These are phyloP conservation scores for Drosophila sordidula DNA, from an alignment of 2,888 invertebrate genomes.

Conservation along the genomic window DNA sequence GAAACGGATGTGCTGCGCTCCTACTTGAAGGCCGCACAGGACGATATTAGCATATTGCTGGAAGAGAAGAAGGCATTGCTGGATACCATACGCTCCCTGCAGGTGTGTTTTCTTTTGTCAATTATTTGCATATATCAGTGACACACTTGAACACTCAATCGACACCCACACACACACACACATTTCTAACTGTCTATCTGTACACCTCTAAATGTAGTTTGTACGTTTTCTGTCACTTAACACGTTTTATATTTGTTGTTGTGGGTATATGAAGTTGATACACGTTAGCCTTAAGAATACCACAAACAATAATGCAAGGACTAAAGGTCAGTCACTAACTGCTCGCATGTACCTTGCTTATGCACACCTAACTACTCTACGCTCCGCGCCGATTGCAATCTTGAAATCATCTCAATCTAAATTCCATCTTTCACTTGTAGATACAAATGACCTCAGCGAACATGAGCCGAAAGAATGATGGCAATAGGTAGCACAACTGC, in stretches of 20 bases:
- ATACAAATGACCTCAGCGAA: constrained; percentile 84
- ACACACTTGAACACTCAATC: background rate
- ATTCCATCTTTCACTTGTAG: constrained; percentile 58
- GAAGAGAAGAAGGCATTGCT: constrained; percentile 91
- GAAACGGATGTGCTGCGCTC: constrained; percentile 88
- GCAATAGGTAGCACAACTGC: constrained; percentile 89
- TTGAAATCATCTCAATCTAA: background rate
- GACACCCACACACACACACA: constrained; percentile 3
- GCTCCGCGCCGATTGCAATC: background rate
- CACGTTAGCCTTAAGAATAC: constrained; percentile 75
- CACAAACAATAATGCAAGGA: constrained; percentile 81
- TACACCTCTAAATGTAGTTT: constrained; percentile 58
- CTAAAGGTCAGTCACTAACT: constrained; percentile 78
- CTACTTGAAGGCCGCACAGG: constrained; percentile 89
- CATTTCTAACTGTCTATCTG: constrained; percentile 43
- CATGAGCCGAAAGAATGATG: constrained; percentile 85
- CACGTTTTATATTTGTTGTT: constrained; percentile 49
- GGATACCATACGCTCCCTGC: constrained; percentile 89
- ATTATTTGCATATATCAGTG: background rate
- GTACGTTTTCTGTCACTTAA: constrained; percentile 51
- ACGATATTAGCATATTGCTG: constrained; percentile 89
- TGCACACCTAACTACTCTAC: constrained; percentile 16
- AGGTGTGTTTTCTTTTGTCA: constrained; percentile 85
- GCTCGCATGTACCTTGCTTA: constrained; percentile 48
- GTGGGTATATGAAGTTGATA: constrained; percentile 65